These are phyloP conservation scores for Cantharis rufa DNA, from an alignment of 2,888 invertebrate species.

Conservation along the genomic window DNA sequence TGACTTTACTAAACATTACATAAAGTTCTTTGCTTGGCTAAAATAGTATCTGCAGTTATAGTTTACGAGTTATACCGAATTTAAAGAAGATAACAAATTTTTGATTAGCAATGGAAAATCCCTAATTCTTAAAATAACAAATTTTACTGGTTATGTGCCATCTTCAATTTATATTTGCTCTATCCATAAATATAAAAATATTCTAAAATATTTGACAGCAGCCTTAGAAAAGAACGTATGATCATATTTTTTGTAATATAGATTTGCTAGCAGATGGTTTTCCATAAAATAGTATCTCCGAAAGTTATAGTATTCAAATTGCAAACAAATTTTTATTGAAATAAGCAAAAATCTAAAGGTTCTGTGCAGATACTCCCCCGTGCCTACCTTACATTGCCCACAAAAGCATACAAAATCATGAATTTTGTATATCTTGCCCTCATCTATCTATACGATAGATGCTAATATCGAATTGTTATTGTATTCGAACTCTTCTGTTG, in stretches of 20 bases:
- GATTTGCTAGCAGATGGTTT: constrained; percentile 10
- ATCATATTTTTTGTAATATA: constrained; percentile 23
- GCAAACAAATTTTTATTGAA: constrained; percentile 25
- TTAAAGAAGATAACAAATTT: background rate
- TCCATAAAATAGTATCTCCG: constrained; percentile 20
- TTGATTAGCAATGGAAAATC: background rate
- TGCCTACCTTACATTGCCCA: constrained; percentile 4
- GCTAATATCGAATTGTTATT: constrained; percentile 15
- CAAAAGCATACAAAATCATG: constrained; percentile 18
- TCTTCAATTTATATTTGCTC: constrained; percentile 3
- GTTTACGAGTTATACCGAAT: background rate
- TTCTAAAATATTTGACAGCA: constrained; percentile 24
- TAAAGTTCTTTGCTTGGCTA: background rate
- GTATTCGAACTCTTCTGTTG: background rate
- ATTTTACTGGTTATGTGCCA: background rate
- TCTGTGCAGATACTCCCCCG: constrained; percentile 2
- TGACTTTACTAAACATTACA: background rate
- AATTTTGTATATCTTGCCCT: constrained; percentile 22
- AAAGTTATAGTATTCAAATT: constrained; percentile 1
- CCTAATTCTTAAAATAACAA: background rate
- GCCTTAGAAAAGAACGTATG: constrained; percentile 11
- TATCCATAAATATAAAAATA: constrained; percentile 3
- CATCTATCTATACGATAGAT: constrained; percentile 13
- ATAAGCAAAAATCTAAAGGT: constrained; percentile 23
- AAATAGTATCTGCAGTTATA: background rate